Conservation (phyloP, 2,113 vertebrate species). For the Epinephelus lanceolatus region DNA sequence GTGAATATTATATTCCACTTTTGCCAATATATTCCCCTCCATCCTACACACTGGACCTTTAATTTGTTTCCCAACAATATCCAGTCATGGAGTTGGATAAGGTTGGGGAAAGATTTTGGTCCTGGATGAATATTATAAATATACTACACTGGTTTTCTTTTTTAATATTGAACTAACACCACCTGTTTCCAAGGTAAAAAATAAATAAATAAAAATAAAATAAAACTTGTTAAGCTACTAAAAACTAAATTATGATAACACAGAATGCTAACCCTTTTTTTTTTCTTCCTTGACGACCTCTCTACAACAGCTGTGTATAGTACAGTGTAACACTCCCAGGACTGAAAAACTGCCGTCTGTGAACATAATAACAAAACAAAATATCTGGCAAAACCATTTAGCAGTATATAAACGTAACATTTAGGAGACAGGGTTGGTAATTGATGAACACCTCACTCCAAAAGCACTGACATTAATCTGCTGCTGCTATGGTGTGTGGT, state of each 20-base stretch:
- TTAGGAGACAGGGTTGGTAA: neutral
- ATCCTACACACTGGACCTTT: no score
- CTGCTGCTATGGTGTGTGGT: constrained; percentile 1
- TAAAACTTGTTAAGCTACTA: neutral
- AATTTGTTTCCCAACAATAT: neutral
- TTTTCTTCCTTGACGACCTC: neutral
- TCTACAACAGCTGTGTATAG: neutral
- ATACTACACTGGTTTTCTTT: neutral
- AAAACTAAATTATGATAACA: neutral
- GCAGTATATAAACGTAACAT: neutral
- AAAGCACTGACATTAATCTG: neutral
- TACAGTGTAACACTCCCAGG: neutral
- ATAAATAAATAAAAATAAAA: neutral
- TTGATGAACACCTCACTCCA: neutral
- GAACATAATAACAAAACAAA: neutral
- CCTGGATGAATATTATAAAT: neutral
- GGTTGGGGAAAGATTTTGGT: neutral
- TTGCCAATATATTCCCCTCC: no score
- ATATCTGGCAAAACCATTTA: neutral
- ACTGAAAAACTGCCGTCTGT: neutral
- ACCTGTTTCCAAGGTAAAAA: neutral
- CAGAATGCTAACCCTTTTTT: neutral
- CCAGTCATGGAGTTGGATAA: neutral
- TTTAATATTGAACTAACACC: neutral
- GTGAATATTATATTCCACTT: no score